A percentile compares a stretch with the other conserved stretches of the same genome.
Evolutionary conservation across 2,888 invertebrate species (phyloP).

Genomic region (Callinectes sapidus): DNA sequence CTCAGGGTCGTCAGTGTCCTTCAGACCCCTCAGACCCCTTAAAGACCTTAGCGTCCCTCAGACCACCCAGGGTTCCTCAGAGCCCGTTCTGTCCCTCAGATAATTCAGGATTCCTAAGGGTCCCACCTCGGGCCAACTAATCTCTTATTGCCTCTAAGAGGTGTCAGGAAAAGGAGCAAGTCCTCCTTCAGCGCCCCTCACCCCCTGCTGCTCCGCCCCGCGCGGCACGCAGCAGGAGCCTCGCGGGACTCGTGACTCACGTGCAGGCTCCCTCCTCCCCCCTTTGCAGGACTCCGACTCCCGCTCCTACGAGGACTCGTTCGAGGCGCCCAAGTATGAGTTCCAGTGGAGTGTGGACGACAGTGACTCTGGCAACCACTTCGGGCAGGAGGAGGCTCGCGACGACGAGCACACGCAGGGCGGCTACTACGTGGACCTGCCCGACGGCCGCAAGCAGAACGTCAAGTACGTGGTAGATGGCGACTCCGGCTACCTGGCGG

Average conservation of each 20-base stretch:
- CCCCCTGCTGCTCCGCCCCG: background rate
- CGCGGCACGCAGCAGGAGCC: background rate
- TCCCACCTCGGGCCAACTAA: no score
- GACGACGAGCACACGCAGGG: conserved; percentile 48
- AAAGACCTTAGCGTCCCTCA: no score
- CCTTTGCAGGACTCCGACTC: background rate
- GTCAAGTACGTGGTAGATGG: conserved; percentile 48
- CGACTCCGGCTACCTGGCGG: conserved; percentile 47
- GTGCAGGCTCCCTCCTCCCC: background rate
- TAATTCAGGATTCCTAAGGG: no score
- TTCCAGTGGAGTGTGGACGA: conserved; percentile 49
- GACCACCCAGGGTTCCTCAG: no score
- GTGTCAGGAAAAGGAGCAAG: no score
- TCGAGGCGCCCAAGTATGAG: conserved; percentile 27
- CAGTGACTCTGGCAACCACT: conserved; percentile 46
- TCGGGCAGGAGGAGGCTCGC: conserved; percentile 51
- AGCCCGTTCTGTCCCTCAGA: no score
- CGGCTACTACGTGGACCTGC: conserved; percentile 49
- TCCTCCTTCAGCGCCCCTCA: background rate
- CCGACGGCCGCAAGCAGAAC: conserved; percentile 59
- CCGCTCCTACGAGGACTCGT: conserved; percentile 34
- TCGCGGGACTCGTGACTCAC: background rate
- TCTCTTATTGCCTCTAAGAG: background rate
- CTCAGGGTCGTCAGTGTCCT: background rate
- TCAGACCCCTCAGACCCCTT: background rate